Conservation (phyloP, 2,113 vertebrate species). For the Sander lucioperca region DNA sequence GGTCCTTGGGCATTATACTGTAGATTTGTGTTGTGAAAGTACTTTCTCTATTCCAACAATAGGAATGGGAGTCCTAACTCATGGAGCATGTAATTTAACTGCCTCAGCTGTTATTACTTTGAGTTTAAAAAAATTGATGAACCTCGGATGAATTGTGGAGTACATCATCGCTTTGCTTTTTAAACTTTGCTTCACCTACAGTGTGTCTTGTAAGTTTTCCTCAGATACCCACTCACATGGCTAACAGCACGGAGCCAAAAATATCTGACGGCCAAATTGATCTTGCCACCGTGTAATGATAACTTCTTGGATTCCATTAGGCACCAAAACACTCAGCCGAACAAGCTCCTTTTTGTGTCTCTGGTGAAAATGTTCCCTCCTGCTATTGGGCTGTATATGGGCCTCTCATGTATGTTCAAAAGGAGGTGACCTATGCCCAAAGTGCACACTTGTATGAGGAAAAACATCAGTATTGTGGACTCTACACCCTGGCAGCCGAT, state of each 20-base stretch:
- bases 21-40: conserved; percentile 44
- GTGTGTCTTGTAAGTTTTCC: background rate
- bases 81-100: conserved; percentile 44
- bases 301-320: conserved; percentile 35
- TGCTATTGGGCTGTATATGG: background rate
- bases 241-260: background rate
- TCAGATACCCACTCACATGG: background rate
- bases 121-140: conserved; percentile 23
- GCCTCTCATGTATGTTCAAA: conserved; percentile 29
- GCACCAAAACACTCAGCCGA: conserved; percentile 20
- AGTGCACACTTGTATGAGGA: background rate
- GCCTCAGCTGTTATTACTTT: conserved; percentile 24
- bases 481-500: conserved; percentile 13
- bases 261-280: conserved; percentile 13
- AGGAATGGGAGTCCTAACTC: conserved; percentile 27
- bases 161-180: background rate
- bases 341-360: conserved; percentile 32
- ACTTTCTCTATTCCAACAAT: conserved; percentile 42
- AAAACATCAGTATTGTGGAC: conserved; percentile 28
- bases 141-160: background rate
- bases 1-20: conserved; percentile 34
- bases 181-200: background rate
- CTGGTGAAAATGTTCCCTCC: conserved; percentile 28
- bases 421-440: conserved; percentile 33
- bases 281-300: conserved; percentile 8